Evolutionary conservation across 2,888 invertebrate genomes (phyloP), one percentile per base, ranked within the genome.

Genomic region (Yponomeuta plumbellus): DNA sequence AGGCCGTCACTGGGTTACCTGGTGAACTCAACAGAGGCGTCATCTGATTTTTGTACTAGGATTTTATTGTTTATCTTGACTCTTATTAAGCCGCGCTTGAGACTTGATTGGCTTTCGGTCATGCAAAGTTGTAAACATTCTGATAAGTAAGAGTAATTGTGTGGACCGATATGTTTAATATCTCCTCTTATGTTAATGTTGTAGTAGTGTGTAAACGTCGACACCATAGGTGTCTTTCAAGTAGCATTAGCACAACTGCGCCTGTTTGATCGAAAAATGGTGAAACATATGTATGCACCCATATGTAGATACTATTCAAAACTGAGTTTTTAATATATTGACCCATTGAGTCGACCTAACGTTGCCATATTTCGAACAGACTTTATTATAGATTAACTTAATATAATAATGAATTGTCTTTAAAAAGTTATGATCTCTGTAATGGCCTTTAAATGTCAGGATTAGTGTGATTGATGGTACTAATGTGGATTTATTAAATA

Each of bases 401-500:
- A 8, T 34, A 34, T 59, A 22, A 59, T 59, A 13, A 59, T 22
- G 13, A 52, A 22, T 3, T 22, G 34, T 61, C 17, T 11, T 23
- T 61, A 61, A 61, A 23, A 34, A 34, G 34, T 61, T 23, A 81
- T 86, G 88, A 88, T 88, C 88, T 88, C 88, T 72, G 77, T 81
- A 78, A 82, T 81, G 67, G 86, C 85, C 85, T 87, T 86, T 79
- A 84, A 83, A 78, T 52, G 44, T 52, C 44, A 17, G 17, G 44
- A 52, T 17, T 13, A 52, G 1, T 13, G 13, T 52, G 75, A 72
- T 71, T 52, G 75, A 72, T 71, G 23, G 21, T 80, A 81, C 79
- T 79, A 70, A 72, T 73, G 68, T 76, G 65, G 69, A 70, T 75
- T 75, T 74, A 75, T 72, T 66, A 70, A 17, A 13, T 17, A 17